A percentile compares a stretch with the other conserved stretches of the same genome.
Evolutionary conservation across 2,888 invertebrate species (phyloP).

Genomic region (Allophyes oxyacanthae): DNA sequence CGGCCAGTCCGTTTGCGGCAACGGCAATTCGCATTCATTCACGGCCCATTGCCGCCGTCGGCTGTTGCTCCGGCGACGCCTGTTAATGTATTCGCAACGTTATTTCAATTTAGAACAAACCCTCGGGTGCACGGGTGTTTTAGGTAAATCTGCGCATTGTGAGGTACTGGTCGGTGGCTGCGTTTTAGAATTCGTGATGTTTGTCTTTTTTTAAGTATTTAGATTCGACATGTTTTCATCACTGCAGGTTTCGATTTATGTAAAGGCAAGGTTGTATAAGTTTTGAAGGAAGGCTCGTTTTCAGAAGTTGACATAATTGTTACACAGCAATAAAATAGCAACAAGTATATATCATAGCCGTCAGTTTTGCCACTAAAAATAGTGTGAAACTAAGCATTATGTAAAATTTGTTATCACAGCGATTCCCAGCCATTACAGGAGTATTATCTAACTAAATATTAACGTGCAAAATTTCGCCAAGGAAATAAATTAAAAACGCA

Average conservation of each 20-base stretch:
- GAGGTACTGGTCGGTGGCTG: neutral
- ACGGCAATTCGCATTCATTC: slow-evolving; percentile 81
- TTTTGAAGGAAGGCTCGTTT: too few species aligned
- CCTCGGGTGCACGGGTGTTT: slow-evolving; percentile 30
- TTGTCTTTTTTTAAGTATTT: neutral
- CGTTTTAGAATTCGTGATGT: neutral
- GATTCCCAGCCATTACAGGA: slow-evolving; percentile 57
- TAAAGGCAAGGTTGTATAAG: too few species aligned
- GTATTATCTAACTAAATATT: slow-evolving; percentile 86
- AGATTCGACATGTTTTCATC: neutral
- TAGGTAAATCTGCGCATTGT: slow-evolving; percentile 29
- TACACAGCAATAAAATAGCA: too few species aligned
- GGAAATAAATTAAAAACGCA: slow-evolving; percentile 89
- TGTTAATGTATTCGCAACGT: slow-evolving; percentile 70
- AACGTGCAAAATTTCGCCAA: slow-evolving; percentile 81
- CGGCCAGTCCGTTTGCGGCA: slow-evolving; percentile 81
- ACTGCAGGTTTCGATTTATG: neutral
- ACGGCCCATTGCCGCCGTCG: slow-evolving; percentile 68
- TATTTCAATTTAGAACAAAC: slow-evolving; percentile 77
- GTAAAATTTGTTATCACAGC: slow-evolving; percentile 66
- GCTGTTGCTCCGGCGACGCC: slow-evolving; percentile 63
- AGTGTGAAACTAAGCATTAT: slow-evolving; percentile 29
- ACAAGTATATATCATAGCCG: too few species aligned
- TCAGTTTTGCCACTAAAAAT: neutral
- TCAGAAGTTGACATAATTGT: too few species aligned